Base-by-base conservation (phyloP, 2,797 vertebrate genomes). In the Champsocephalus esox region DNA sequence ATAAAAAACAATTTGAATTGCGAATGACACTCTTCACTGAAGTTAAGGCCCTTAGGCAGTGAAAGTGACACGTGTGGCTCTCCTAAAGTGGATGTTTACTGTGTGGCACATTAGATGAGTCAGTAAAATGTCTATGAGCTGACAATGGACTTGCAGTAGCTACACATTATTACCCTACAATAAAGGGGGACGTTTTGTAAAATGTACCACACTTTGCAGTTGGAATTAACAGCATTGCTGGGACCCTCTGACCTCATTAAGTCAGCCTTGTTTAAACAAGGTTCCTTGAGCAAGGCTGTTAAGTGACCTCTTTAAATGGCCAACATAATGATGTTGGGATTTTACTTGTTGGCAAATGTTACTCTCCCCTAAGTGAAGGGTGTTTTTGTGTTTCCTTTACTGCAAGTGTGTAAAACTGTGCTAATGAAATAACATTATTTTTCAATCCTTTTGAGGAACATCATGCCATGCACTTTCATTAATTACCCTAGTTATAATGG, bases 1-100 rank as follows among this genome's bases (percentile, higher is more conserved):
- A 76, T 75, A 80, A 89, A 80, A 54, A 81, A 71, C 14, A 66
- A 85, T 89, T 62, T 83, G 79, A 85, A 84, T 80, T 75, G 82
- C 70, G 83, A 88, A 85, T 70, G 82, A 70, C 21, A 1, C 51
- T 73, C 67, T 80, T 61, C 32, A 46, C 71, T 68, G 75, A 69
- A 80, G 74, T 86, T 81, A 62, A 38, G 45, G 60, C 12, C 51
- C 74, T 38, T 11, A 0, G 69, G 81, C 71, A 87, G 49, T 24
- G 54, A 32, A 74, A 67, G 73, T 80, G 81, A 81, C 83, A 79
- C 49, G 61, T 77, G 77, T 49, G 81, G 61, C 65, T 70, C n/a
- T 54, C 63, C 56, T 55, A 79, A 54, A 87, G 81, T 66, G 81
- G 77, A 84, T 83, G 81, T 81, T 85, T 81, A 77, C 70, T 12